phyloP scores from a whole-genome alignment of 2,888 invertebrate species.

The Ectobius pallidus region DNA sequence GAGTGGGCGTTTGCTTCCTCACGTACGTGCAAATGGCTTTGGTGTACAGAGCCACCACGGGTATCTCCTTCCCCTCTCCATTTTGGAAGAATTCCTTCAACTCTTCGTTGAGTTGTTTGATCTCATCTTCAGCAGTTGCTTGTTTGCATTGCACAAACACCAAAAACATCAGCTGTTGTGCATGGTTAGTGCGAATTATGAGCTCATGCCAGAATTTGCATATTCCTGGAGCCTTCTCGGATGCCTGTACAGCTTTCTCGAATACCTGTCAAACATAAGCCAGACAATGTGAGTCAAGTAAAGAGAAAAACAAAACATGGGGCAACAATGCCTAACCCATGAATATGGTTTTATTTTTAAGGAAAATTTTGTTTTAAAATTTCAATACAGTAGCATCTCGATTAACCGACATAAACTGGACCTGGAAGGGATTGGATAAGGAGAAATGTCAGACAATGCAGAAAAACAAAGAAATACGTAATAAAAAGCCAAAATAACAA shows the following conservation, averaged over 20 bases:
- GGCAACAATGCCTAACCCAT: too few relatives aligned
- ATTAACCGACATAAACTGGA: too few relatives aligned
- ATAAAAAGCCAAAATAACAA: too few relatives aligned
- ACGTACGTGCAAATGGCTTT: conserved; percentile 3
- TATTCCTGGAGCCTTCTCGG: not conserved
- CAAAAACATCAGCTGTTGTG: conserved; percentile 1
- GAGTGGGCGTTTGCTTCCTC: too few relatives aligned
- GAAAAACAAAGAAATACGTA: too few relatives aligned
- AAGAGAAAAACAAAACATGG: too few relatives aligned
- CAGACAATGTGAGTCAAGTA: too few relatives aligned
- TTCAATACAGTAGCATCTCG: too few relatives aligned
- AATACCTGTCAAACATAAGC: conserved; percentile 11
- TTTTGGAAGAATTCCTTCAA: conserved; percentile 10
- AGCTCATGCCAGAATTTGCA: conserved; percentile 20
- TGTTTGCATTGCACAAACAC: not conserved
- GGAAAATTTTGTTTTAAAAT: too few relatives aligned
- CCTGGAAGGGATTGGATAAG: too few relatives aligned
- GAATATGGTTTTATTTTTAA: too few relatives aligned
- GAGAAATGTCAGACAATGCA: too few relatives aligned
- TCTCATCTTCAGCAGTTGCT: not conserved
- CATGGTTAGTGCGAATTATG: conserved; percentile 5
- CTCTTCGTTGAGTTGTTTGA: not conserved
- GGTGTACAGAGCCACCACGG: not conserved
- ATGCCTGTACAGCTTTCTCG: not conserved
- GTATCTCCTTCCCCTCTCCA: not conserved